A percentile compares a stretch with the other conserved stretches of the same genome.
These are phyloP conservation scores for Irena cyanogastra DNA, from an alignment of 2,113 vertebrate species.

Conservation along the genomic window DNA sequence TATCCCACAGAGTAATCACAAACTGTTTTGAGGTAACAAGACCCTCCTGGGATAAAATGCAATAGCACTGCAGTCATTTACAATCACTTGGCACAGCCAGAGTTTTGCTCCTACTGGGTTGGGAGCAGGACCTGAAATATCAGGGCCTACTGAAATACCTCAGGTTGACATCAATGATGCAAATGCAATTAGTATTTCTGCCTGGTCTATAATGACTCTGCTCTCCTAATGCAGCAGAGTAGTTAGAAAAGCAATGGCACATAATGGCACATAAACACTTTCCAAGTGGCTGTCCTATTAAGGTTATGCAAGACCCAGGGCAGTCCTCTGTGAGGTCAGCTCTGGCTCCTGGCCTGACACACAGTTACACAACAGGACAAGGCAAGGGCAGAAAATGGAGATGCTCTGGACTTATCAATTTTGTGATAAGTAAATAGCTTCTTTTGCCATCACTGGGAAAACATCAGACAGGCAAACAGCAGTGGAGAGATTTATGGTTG, in stretches of 20 bases:
- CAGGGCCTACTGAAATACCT: not conserved
- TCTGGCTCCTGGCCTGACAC: not conserved
- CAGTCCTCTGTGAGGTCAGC: conserved; percentile 17
- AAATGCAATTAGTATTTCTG: not conserved
- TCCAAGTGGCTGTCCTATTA: conserved; percentile 13
- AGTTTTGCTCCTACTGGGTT: not conserved
- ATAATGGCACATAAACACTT: not conserved
- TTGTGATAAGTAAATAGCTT: not conserved
- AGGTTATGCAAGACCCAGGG: conserved; percentile 31
- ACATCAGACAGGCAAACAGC: not conserved
- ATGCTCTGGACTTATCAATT: not conserved
- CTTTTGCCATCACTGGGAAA: not conserved
- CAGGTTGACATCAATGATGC: not conserved
- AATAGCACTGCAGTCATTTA: not conserved
- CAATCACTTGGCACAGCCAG: not conserved
- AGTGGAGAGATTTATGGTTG: not conserved
- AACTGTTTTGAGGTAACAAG: not conserved
- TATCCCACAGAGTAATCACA: not conserved
- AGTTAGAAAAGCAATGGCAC: not conserved
- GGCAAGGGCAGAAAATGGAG: not conserved
- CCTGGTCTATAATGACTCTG: not conserved
- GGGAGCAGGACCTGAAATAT: not conserved
- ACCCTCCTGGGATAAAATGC: not conserved
- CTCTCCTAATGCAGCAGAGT: not conserved
- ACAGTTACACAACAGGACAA: conserved; percentile 13